Base-by-base conservation (phyloP, 35 echinoderm and acorn worm genomes). In the Diadema setosum region DNA sequence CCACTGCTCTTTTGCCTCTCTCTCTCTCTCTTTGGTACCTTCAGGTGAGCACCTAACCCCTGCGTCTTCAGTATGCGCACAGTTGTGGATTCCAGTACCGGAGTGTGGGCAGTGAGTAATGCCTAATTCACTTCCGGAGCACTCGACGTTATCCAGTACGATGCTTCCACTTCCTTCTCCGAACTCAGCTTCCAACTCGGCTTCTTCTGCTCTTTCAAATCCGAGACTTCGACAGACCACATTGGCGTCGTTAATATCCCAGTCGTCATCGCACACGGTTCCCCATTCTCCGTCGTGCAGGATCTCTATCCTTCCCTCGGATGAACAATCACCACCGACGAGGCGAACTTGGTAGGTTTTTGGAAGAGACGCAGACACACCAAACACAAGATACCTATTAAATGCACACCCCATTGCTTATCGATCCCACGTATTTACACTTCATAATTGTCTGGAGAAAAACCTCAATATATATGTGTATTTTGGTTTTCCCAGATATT, bases 1-100 rank as follows among this genome's bases (percentile, higher is more conserved):
- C n/a, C n/a, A n/a, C n/a, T n/a, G n/a, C n/a, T n/a, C n/a, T n/a
- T n/a, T n/a, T n/a, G n/a, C n/a, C n/a, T n/a, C n/a, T n/a, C n/a
- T n/a, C n/a, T n/a, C n/a, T n/a, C n/a, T n/a, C n/a, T n/a, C n/a
- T n/a, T n/a, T n/a, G n/a, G n/a, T n/a, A n/a, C n/a, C n/a, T n/a
- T n/a, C n/a, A n/a, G n/a, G n/a, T n/a, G n/a, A n/a, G 29, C 90
- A 92, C 1, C 39, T 64, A 26, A 65, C 84, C 30, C 83, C 75
- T 21, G 84, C 90, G 87, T 92, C 90, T 87, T 92, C 84, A 15
- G 20, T 27, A 40, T 92, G 90, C 18, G 40, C 18, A 76, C 90
- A 92, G 7, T 81, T 87, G 69, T 56, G 35, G 15, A 25, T 59
- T 17, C 50, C 34, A 12, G 81, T 12, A n/a, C 89, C 89, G 20